These are phyloP conservation scores for Nymphalis polychloros DNA, from an alignment of 2,888 invertebrate genomes.

Conservation along the genomic window DNA sequence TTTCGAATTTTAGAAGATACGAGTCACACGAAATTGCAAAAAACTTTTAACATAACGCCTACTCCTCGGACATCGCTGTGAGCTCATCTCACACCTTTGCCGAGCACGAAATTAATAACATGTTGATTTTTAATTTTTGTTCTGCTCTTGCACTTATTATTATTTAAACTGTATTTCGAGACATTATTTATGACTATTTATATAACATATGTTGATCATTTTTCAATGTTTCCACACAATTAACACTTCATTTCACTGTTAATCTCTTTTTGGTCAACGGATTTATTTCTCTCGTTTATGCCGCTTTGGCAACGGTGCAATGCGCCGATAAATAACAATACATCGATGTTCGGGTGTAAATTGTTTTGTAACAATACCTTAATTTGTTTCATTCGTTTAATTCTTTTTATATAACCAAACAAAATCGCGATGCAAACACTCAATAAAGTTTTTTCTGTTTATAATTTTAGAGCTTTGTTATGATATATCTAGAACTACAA, in stretches of 20 bases:
- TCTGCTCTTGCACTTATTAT: slow-evolving; percentile 79
- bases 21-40: neutral
- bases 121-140: slow-evolving; percentile 79
- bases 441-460: neutral
- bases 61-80: slow-evolving; percentile 54
- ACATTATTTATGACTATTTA: slow-evolving; percentile 80
- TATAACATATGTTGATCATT: slow-evolving; percentile 82
- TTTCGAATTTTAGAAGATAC: too few relatives aligned
- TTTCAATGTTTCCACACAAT: slow-evolving; percentile 81
- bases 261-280: slow-evolving; percentile 67
- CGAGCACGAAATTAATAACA: slow-evolving; percentile 79
- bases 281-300: slow-evolving; percentile 50
- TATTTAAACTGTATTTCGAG: slow-evolving; percentile 81
- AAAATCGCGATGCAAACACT: neutral
- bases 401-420: neutral
- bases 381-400: slow-evolving; percentile 5
- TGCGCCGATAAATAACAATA: slow-evolving; percentile 31
- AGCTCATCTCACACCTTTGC: slow-evolving; percentile 77
- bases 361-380: slow-evolving; percentile 19
- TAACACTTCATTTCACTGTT: slow-evolving; percentile 80
- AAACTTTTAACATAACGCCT: slow-evolving; percentile 19
- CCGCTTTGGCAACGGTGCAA: slow-evolving; percentile 28
- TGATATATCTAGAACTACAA: neutral
- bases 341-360: slow-evolving; percentile 17
- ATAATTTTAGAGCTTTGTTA: neutral